phyloP scores from a whole-genome alignment of 2,888 invertebrate genomes.

The Ormyrus rosae region DNA sequence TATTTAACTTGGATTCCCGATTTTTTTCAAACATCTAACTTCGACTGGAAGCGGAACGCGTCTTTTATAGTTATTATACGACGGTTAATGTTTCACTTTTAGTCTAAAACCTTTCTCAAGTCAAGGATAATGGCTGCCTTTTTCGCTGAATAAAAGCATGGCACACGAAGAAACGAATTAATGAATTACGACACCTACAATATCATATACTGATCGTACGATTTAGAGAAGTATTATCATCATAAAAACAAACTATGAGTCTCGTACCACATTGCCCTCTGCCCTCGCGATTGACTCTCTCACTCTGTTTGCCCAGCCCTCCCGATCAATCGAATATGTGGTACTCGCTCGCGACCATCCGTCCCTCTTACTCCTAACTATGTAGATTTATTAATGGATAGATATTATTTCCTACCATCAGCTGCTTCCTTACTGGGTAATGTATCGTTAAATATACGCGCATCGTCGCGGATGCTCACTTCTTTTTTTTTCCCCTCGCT shows the following conservation, averaged over 20 bases:
- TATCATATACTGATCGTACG: constrained; percentile 56
- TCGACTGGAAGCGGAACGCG: not conserved
- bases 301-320: constrained; percentile 40
- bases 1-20: constrained; percentile 13
- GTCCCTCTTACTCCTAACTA: constrained; percentile 69
- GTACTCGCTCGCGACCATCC: constrained; percentile 69
- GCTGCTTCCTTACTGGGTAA: constrained; percentile 56
- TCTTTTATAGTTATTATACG: not conserved
- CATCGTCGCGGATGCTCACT: constrained; percentile 44
- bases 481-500: constrained; percentile 20
- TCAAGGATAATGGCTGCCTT: constrained; percentile 1
- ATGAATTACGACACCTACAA: constrained; percentile 58
- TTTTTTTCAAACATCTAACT: constrained; percentile 10
- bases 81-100: not conserved
- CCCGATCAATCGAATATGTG: constrained; percentile 39
- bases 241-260: constrained; percentile 72
- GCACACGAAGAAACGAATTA: constrained; percentile 57
- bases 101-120: not conserved
- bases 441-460: constrained; percentile 46
- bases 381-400: constrained; percentile 62
- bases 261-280: constrained; percentile 60
- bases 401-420: constrained; percentile 57
- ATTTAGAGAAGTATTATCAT: constrained; percentile 71
- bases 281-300: constrained; percentile 18
- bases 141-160: constrained; percentile 54